These are phyloP conservation scores for Neodiprion fabricii DNA, from an alignment of 1,140 invertebrate species.

Conservation along the genomic window DNA sequence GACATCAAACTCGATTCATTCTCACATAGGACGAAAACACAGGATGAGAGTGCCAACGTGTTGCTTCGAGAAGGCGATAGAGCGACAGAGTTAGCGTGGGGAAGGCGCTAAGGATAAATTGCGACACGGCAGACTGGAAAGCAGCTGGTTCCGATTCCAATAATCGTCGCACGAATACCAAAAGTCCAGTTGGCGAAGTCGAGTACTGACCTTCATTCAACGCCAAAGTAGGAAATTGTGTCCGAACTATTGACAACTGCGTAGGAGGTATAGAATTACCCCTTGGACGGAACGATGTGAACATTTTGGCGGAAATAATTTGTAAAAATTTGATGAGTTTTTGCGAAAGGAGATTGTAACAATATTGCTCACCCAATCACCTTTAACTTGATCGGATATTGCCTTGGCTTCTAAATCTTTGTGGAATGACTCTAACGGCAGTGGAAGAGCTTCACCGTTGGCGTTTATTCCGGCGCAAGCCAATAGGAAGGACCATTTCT, in stretches of 20 bases:
- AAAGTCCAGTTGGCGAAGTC: constrained; percentile 10
- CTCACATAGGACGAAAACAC: constrained; percentile 8
- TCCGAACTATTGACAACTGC: constrained; percentile 12
- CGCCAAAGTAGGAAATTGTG: constrained; percentile 9
- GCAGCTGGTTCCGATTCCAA: constrained; percentile 6
- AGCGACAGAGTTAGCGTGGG: constrained; percentile 18
- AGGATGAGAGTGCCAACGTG: constrained; percentile 12
- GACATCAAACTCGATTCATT: too few relatives aligned
- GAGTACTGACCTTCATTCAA: neutral
- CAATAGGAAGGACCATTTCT: constrained; percentile 51
- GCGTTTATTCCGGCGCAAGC: constrained; percentile 32
- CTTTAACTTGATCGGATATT: constrained; percentile 5
- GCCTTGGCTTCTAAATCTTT: constrained; percentile 11
- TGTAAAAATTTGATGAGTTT: too few relatives aligned
- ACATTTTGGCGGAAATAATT: too few relatives aligned
- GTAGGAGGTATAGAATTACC: neutral
- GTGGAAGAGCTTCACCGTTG: neutral
- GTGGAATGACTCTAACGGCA: constrained; percentile 12
- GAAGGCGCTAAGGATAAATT: constrained; percentile 21
- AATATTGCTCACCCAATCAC: constrained; percentile 20
- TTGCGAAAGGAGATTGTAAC: too few relatives aligned
- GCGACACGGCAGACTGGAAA: neutral
- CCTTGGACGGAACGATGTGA: too few relatives aligned
- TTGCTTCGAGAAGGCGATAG: constrained; percentile 19
- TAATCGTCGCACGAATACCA: constrained; percentile 14